Evolutionary conservation across 2,888 invertebrate species (phyloP).

Genomic region (Flabesymbios commensalis): DNA sequence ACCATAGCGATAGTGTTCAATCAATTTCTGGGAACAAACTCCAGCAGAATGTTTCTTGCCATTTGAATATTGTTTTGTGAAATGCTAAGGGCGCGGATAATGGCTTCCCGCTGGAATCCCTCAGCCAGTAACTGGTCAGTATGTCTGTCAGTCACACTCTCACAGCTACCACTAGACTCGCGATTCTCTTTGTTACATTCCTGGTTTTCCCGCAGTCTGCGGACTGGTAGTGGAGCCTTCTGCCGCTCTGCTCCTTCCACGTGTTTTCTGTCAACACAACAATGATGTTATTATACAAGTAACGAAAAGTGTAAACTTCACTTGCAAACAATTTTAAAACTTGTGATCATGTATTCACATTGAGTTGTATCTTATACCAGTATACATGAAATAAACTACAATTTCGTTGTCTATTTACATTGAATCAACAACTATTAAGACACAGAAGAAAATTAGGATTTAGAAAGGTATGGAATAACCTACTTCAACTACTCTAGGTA

Average conservation of each 20-base stretch:
- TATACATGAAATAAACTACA: too few relatives aligned
- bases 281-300: too few relatives aligned
- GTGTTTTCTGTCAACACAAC: not conserved
- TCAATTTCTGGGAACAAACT: slow-evolving; percentile 71
- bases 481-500: too few relatives aligned
- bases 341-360: too few relatives aligned
- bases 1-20: too few relatives aligned
- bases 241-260: slow-evolving; percentile 15
- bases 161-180: slow-evolving; percentile 21
- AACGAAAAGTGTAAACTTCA: too few relatives aligned
- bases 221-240: slow-evolving; percentile 19
- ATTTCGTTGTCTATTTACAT: too few relatives aligned
- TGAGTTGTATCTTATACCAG: too few relatives aligned
- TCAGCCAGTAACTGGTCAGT: slow-evolving; percentile 85
- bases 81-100: slow-evolving; percentile 87
- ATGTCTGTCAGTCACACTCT: slow-evolving; percentile 62
- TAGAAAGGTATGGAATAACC: too few relatives aligned
- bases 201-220: slow-evolving; percentile 47
- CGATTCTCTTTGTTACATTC: slow-evolving; percentile 57
- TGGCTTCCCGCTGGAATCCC: slow-evolving; percentile 88
- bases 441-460: too few relatives aligned
- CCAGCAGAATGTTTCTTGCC: slow-evolving; percentile 92
- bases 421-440: too few relatives aligned
- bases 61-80: slow-evolving; percentile 91
- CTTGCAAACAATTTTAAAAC: too few relatives aligned